A percentile compares a stretch with the other conserved stretches of the same genome.
phyloP scores from a whole-genome alignment of 2,888 invertebrate species.

The Rhogogaster chlorosoma region DNA sequence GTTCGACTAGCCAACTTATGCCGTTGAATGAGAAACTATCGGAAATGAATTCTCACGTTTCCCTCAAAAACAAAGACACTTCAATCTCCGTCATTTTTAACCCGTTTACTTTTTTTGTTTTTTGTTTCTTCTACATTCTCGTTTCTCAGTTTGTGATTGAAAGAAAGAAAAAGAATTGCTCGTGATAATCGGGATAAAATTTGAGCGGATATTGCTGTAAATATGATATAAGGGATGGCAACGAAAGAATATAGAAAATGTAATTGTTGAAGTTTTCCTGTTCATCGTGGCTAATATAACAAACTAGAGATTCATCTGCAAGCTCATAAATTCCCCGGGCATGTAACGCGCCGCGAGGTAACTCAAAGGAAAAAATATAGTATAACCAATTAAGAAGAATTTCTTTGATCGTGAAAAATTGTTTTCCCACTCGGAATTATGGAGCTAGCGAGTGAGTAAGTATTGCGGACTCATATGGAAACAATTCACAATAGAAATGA shows the following conservation, averaged over 20 bases:
- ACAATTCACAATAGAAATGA: background rate
- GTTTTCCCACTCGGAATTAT: background rate
- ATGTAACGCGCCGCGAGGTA: background rate
- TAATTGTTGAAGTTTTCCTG: background rate
- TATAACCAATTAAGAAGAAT: constrained; percentile 25
- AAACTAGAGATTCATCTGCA: background rate
- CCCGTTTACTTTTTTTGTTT: too few relatives aligned
- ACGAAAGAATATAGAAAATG: background rate
- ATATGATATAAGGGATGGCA: background rate
- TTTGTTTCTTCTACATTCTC: too few relatives aligned
- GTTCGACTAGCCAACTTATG: background rate
- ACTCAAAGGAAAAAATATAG: background rate
- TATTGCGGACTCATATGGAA: background rate
- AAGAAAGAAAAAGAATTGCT: too few relatives aligned
- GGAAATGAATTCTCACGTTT: background rate
- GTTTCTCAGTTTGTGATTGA: too few relatives aligned
- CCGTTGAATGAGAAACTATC: background rate
- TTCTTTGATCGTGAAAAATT: constrained; percentile 7
- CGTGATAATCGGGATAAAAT: too few relatives aligned
- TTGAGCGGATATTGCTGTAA: too few relatives aligned
- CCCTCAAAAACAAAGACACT: too few relatives aligned
- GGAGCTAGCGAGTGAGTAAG: background rate
- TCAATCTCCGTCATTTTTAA: too few relatives aligned
- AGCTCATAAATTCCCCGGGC: background rate
- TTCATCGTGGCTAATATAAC: background rate